Evolutionary conservation across 1,140 invertebrate species (phyloP), one percentile per base, ranked within the genome.

Genomic region (Adelges cooleyi): DNA sequence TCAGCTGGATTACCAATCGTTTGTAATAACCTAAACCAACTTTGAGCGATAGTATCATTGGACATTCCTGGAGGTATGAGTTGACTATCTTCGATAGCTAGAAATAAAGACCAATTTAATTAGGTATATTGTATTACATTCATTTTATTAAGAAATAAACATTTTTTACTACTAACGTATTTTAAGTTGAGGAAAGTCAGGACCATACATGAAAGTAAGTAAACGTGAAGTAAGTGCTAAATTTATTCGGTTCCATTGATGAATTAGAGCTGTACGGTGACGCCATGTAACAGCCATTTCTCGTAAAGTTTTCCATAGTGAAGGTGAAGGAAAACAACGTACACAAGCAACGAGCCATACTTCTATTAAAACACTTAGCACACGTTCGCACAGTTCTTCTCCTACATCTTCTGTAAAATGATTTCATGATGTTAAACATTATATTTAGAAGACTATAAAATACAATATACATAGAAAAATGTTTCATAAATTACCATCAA

Each of bases 231-330:
- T 95, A 10, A 98, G 80, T 1, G 87, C 86, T 22, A 95, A 78
- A 75, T 93, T 95, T 13, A 95, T 88, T 53, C 92, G 81, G 75
- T 93, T 92, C 95, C 95, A 98, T 74, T 97, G 93, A 73, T 92
- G 88, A 8, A 96, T 85, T 1, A 98, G 79, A 44, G 90, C 89
- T 49, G 90, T 80, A 67, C 94, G 84, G 78, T 98, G 95, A 13
- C 95, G 79, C 93, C 93, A 97, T 71, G 86, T 86, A 68, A 88
- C 80, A 74, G 92, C 94, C 69, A 92, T 88, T 76, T 95, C 91
- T 70, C 91, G 81, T 66, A 98, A 79, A 3, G 95, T 97, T 76
- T 94, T 92, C 95, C 95, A 98, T 69, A 96, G 77, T 8, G 92
- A 89, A 11, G 95, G 93, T 5, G 92, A 88, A 13, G 93, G 94